These are phyloP conservation scores for Dynastes maya DNA, from an alignment of 2,888 invertebrate species.

Conservation along the genomic window DNA sequence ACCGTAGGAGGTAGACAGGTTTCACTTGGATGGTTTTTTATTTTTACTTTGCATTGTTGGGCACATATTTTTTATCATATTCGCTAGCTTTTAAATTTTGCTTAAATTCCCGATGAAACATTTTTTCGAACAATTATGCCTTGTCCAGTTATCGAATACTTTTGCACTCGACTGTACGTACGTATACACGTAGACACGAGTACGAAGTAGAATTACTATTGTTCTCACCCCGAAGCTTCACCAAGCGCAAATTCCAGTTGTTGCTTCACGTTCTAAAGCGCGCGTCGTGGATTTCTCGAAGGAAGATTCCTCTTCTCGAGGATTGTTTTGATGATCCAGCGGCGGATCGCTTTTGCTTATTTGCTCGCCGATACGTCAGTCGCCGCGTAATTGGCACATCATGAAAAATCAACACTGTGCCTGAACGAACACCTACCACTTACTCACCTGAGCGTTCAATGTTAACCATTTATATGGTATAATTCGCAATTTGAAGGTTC, in stretches of 20 bases:
- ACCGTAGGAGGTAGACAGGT: too few relatives aligned
- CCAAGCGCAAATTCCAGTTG: slow-evolving; percentile 42
- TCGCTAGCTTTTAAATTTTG: too few relatives aligned
- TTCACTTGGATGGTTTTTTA: too few relatives aligned
- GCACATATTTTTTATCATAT: too few relatives aligned
- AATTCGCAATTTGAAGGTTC: slow-evolving; percentile 6
- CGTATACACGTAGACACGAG: slow-evolving; percentile 15
- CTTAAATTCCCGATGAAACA: too few relatives aligned
- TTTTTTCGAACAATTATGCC: too few relatives aligned
- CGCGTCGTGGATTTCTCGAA: slow-evolving; percentile 7
- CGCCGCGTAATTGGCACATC: slow-evolving; percentile 38
- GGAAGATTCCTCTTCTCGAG: neutral
- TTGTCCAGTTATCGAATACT: too few relatives aligned
- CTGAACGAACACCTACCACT: slow-evolving; percentile 19
- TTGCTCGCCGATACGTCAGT: slow-evolving; percentile 36
- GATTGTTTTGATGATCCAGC: slow-evolving; percentile 10
- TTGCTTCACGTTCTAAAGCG: slow-evolving; percentile 33
- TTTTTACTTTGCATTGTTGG: too few relatives aligned
- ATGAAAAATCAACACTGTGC: slow-evolving; percentile 30
- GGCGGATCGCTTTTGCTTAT: slow-evolving; percentile 5
- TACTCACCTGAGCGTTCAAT: neutral
- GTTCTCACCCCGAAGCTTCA: slow-evolving; percentile 51
- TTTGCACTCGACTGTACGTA: neutral
- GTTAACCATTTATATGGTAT: neutral
- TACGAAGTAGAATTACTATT: slow-evolving; percentile 50